These are phyloP conservation scores for Phorcus lineatus DNA, from an alignment of 2,888 invertebrate genomes.

Conservation along the genomic window DNA sequence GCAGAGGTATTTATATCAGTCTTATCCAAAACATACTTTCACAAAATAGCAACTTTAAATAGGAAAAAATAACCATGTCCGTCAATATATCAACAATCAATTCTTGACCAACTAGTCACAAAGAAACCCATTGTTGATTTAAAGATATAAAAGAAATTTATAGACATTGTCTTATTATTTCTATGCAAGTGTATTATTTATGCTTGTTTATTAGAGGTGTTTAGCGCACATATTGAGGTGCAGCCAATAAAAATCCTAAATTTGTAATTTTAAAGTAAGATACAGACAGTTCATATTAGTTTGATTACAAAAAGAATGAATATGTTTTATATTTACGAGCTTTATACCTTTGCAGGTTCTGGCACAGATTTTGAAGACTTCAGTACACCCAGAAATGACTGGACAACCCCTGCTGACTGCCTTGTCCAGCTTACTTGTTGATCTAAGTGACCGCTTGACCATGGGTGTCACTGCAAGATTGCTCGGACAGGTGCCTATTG, in stretches of 20 bases:
- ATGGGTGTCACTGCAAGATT: constrained; percentile 53
- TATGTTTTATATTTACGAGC: background rate
- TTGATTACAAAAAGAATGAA: too few species aligned
- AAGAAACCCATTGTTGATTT: background rate
- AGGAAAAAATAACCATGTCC: too few species aligned
- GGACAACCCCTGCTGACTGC: constrained; percentile 47
- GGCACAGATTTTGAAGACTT: constrained; percentile 44
- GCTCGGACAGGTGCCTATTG: constrained; percentile 50
- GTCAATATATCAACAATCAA: too few species aligned
- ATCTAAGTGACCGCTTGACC: constrained; percentile 46
- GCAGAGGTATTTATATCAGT: constrained; percentile 55
- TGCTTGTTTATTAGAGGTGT: too few species aligned
- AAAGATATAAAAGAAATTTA: background rate
- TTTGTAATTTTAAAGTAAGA: too few species aligned
- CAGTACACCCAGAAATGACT: constrained; percentile 32
- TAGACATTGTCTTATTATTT: background rate
- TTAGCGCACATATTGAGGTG: too few species aligned
- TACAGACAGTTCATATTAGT: too few species aligned
- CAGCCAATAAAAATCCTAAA: too few species aligned
- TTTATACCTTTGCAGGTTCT: constrained; percentile 46
- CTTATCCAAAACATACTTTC: too few species aligned
- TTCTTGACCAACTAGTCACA: background rate
- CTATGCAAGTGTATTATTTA: too few species aligned
- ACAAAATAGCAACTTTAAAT: too few species aligned
- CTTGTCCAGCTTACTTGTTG: constrained; percentile 48